Evolutionary conservation across 2,113 vertebrate genomes (phyloP).

Genomic region (Beaufortia kweichowensis): DNA sequence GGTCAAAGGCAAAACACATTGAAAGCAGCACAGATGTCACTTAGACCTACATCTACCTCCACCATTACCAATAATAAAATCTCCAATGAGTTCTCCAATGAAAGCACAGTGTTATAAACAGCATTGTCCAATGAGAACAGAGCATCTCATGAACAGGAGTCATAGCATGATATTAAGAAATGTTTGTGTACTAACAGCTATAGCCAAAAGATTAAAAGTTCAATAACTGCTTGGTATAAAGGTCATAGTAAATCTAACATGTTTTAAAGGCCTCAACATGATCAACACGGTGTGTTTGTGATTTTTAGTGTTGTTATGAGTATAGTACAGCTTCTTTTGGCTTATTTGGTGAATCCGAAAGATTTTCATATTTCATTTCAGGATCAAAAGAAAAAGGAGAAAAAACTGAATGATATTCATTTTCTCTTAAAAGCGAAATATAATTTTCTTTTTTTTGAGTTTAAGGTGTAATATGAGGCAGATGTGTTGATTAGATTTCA

Average conservation of each 20-base stretch:
- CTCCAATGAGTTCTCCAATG: background rate
- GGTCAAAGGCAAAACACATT: background rate
- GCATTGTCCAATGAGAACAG: background rate
- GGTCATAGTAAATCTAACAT: background rate
- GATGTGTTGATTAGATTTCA: too few relatives aligned
- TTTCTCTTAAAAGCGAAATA: too few relatives aligned
- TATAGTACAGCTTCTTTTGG: background rate
- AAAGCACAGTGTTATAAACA: background rate
- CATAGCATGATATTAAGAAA: background rate
- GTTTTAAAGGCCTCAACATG: background rate
- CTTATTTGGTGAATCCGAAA: background rate
- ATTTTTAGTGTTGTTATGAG: background rate
- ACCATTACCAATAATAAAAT: background rate
- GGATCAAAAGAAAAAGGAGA: background rate
- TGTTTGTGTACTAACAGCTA: constrained; percentile 14
- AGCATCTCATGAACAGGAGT: background rate
- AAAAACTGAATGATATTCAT: too few relatives aligned
- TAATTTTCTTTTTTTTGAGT: too few relatives aligned
- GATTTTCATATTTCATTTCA: background rate
- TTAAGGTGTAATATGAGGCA: too few relatives aligned
- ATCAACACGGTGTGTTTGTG: background rate
- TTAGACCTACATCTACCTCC: background rate
- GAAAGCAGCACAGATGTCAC: background rate
- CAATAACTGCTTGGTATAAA: background rate
- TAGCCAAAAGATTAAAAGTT: background rate